phyloP scores from a whole-genome alignment of 2,113 vertebrate species.

The Mobula hypostoma region DNA sequence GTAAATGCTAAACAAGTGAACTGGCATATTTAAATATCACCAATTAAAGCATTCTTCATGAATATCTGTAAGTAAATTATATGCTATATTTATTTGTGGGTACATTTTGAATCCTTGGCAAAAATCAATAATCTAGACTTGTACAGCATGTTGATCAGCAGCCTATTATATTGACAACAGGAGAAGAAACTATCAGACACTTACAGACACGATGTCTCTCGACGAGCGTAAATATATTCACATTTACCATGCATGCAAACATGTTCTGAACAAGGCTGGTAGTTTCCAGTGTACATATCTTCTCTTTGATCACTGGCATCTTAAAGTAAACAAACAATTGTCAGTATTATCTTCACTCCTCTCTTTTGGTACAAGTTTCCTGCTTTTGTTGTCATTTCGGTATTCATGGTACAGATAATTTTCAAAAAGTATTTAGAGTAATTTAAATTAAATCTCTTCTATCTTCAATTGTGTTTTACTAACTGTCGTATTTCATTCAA shows the following conservation, averaged over 20 bases:
- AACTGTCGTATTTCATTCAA: not conserved
- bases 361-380: not conserved
- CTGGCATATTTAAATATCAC: not conserved
- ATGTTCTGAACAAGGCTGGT: constrained; percentile 77
- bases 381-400: no score
- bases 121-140: not conserved
- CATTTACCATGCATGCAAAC: constrained; percentile 90
- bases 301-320: constrained; percentile 82
- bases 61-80: not conserved
- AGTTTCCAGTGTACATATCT: constrained; percentile 76
- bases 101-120: not conserved
- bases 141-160: not conserved
- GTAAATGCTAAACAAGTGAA: not conserved
- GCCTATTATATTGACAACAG: not conserved
- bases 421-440: not conserved
- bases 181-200: constrained; percentile 41
- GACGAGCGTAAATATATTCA: constrained; percentile 79
- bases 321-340: constrained; percentile 44
- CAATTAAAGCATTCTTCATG: not conserved
- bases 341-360: not conserved
- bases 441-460: not conserved
- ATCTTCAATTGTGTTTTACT: not conserved
- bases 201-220: constrained; percentile 86
- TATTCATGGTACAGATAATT: not conserved
- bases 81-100: not conserved